A percentile compares a stretch with the other conserved stretches of the same genome.
phyloP scores from a whole-genome alignment of 2,888 invertebrate species.

The Hofmannophila pseudospretella region DNA sequence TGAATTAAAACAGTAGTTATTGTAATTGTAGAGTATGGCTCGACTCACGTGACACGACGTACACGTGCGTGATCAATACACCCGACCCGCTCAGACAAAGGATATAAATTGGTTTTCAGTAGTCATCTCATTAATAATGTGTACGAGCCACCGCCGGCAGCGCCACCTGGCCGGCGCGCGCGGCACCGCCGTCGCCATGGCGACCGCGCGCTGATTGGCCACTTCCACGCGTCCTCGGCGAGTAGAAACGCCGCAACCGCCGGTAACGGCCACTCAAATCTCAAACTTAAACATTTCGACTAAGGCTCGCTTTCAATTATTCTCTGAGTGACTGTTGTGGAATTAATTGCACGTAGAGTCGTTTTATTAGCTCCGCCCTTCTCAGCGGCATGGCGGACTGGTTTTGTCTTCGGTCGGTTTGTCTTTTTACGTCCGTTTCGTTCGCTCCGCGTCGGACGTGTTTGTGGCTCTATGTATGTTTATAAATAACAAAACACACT shows the following conservation, averaged over 20 bases:
- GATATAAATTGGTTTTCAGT: conserved; percentile 15
- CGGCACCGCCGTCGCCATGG: conserved; percentile 52
- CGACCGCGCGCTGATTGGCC: conserved; percentile 70
- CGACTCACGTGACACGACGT: too few species aligned
- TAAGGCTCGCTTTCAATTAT: conserved; percentile 41
- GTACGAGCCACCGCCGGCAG: conserved; percentile 14
- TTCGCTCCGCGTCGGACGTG: conserved; percentile 17
- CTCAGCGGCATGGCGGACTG: conserved; percentile 65
- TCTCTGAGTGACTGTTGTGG: conserved; percentile 20
- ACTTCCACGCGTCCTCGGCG: conserved; percentile 37
- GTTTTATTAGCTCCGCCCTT: conserved; percentile 70
- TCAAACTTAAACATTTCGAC: conserved; percentile 30
- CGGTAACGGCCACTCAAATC: conserved; percentile 34
- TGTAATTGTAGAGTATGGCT: too few species aligned
- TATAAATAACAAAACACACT: background rate
- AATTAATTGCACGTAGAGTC: conserved; percentile 23
- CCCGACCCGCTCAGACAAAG: conserved; percentile 8
- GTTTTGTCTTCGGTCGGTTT: conserved; percentile 41
- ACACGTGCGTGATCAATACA: conserved; percentile 7
- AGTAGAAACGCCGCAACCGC: conserved; percentile 39
- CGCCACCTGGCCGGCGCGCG: conserved; percentile 56
- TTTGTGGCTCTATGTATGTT: background rate
- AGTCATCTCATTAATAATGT: conserved; percentile 13
- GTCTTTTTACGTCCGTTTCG: conserved; percentile 56
- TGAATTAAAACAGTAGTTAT: too few species aligned